Evolutionary conservation across 2,113 vertebrate species (phyloP), one percentile per base, ranked within the genome.

Genomic region (Fulica atra): DNA sequence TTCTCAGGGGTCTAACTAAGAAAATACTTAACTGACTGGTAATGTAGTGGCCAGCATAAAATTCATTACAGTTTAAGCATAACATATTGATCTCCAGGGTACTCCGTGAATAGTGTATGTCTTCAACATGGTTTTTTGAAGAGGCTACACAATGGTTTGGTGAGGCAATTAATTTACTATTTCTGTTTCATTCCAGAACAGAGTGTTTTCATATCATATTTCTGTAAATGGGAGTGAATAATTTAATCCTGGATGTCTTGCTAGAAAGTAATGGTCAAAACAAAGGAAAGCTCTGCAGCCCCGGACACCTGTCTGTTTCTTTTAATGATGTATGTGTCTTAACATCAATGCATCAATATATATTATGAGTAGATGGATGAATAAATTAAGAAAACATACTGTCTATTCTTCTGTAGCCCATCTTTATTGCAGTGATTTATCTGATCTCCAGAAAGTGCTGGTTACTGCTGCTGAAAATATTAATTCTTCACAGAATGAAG

Each of bases 371-470:
- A 96, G 82, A 97, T 94, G 84, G 89, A 76, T 91, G 82, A 96
- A 97, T 96, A 97, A 94, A 98, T 97, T 95, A 95, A 86, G 83
- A 97, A 96, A 92, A 54, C 93, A 96, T 77, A 88, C 81, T 96
- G 86, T 96, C 81, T 93, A 13, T 82, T 97, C 91, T 94, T 97
- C 93, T 96, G 89, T 93, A 97, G 63, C 86, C 92, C 88, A 61
- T 97, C 95, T 97, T 97, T 97, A 90, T 96, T 97, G 61, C 92
- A 92, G n/a, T 96, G 96, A 97, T 97, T 98, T 97, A 96, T 98
- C 94, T 95, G 83, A 97, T 97, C 92, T 97, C 86, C 88, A 94
- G 96, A 91, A 97, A 97, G 35, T 82, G 84, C 86, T 97, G 95
- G 73, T 97, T 97, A 96, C 82, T 94, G 88, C 84, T 88, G 95